These are phyloP conservation scores for Meleagris gallopavo DNA, from an alignment of 2,113 vertebrate species.

Conservation along the genomic window DNA sequence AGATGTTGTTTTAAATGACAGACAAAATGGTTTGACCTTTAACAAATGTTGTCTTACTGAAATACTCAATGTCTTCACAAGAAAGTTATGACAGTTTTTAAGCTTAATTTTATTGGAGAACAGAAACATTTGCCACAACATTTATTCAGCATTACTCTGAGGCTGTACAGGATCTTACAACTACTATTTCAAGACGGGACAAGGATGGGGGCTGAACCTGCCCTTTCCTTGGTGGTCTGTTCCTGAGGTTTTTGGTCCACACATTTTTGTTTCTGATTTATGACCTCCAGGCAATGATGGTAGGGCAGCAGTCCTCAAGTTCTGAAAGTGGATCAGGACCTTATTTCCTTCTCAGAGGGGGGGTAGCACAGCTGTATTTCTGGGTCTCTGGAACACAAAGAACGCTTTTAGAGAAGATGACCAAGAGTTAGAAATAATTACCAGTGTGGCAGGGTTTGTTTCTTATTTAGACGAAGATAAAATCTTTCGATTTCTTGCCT, in stretches of 20 bases:
- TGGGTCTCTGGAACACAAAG: neutral
- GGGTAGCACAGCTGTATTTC: neutral
- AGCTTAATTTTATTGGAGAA: neutral
- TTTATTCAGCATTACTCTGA: neutral
- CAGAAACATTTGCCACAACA: accelerated
- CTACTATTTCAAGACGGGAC: neutral
- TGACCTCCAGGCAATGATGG: neutral
- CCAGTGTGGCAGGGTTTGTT: neutral
- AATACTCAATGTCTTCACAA: neutral
- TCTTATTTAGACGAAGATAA: neutral
- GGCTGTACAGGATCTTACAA: neutral
- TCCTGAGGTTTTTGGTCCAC: neutral
- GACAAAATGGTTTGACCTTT: neutral
- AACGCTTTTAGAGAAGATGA: accelerated
- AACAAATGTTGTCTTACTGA: neutral
- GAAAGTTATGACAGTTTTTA: neutral
- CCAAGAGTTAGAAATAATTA: neutral
- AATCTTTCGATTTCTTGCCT: neutral
- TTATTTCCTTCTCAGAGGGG: neutral
- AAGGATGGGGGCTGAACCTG: neutral
- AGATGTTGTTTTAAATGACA: neutral
- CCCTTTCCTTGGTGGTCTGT: accelerated
- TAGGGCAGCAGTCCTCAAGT: neutral
- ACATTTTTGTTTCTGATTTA: neutral
- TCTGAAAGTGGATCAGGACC: accelerated